Conservation (phyloP, 2,113 vertebrate species). For the Axis porcinus region DNA sequence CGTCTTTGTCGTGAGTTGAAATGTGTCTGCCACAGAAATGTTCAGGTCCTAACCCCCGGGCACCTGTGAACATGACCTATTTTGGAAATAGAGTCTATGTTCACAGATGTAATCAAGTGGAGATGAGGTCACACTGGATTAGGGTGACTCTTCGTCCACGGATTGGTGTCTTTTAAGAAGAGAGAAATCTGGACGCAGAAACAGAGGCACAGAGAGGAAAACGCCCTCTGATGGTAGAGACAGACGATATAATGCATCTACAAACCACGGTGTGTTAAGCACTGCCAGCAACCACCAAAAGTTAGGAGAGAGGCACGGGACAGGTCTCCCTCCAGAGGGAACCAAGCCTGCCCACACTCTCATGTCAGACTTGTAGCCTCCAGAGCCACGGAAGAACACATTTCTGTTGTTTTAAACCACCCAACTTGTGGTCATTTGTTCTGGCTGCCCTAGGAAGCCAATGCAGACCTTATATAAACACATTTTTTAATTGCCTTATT, state of each 20-base stretch:
- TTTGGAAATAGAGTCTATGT: not conserved
- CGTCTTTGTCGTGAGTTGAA: not conserved
- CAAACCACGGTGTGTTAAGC: not conserved
- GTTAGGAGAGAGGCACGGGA: rapidly evolving
- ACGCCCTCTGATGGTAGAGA: rapidly evolving
- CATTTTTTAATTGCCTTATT: not conserved
- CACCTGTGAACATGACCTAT: not conserved
- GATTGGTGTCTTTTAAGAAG: not conserved
- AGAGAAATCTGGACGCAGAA: not conserved
- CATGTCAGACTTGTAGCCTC: not conserved
- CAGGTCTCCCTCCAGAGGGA: not conserved
- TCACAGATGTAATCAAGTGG: not conserved
- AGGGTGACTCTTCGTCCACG: not conserved
- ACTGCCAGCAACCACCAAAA: not conserved
- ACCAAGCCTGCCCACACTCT: not conserved
- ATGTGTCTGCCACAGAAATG: not conserved
- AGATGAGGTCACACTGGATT: not conserved
- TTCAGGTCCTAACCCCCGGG: not conserved
- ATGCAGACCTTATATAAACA: not conserved
- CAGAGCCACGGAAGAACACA: not conserved
- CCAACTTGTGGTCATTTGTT: not conserved
- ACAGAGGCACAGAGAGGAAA: not conserved
- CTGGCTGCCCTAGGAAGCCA: not conserved
- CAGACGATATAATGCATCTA: rapidly evolving
- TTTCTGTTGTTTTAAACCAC: not conserved